Evolutionary conservation across 2,888 invertebrate species (phyloP), one percentile per base, ranked within the genome.

Genomic region (Conchocele bisecta): DNA sequence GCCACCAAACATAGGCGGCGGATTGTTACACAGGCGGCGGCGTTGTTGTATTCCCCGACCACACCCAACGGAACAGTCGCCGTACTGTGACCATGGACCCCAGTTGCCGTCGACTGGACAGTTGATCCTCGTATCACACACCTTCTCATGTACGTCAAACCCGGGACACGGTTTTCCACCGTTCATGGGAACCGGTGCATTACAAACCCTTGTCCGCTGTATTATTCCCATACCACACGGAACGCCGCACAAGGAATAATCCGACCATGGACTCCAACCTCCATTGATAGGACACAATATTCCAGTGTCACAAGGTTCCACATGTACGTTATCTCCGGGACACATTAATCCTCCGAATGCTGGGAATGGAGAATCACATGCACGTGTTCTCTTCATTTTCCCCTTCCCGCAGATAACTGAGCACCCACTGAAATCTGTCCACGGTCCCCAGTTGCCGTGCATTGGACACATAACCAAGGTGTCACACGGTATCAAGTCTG

Each of bases 61-160:
- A 44, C 79, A 79, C 15, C n/a, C n/a, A n/a, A 39, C 69, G 11
- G 67, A 72, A 58, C 79, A 79, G n/a, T n/a, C 15, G 0, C 48
- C 24, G 50, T 42, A 79, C 11, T 46, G 26, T 4, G 59, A 41
- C 79, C 79, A 79, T 9, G 31, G 54, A 9, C 69, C 68, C 72
- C 76, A 79, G 20, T 63, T 54, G 11, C 79, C 79, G 44, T 76
- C 68, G 22, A 76, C 48, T 3, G 81, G 77, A 65, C 81, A 81
- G 4, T 22, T 31, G 0, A 51, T 53, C 13, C 66, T 58, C 4
- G 67, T 58, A 26, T 74, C 59, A 58, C 81, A 81, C 6, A 33
- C 31, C 5, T 29, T 37, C 37, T 60, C 65, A 26, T 72, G 61
- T 2, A 51, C 41, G 31, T 20, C 42, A 15, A 57, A n/a, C 13